Evolutionary conservation across 2,113 vertebrate genomes (phyloP).

Genomic region (Chloroceryle aenea): DNA sequence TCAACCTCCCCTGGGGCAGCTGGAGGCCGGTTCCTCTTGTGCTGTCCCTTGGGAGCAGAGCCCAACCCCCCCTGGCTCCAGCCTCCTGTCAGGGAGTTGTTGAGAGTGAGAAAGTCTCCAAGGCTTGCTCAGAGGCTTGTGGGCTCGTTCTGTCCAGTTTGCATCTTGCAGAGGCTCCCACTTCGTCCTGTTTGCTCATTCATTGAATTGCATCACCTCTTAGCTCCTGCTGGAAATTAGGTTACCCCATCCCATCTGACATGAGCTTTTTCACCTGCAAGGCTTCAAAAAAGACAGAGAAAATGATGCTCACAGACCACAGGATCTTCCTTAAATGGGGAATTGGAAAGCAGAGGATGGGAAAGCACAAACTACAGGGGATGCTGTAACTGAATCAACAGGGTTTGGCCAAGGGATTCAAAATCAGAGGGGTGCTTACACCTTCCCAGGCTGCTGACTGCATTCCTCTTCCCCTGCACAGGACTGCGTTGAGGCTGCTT

Average conservation of each 20-base stretch:
- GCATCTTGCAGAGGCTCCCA: not conserved
- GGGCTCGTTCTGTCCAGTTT: rapidly evolving
- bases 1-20: too few species aligned
- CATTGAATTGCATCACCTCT: rapidly evolving
- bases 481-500: rapidly evolving
- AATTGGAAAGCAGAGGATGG: not conserved
- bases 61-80: too few species aligned
- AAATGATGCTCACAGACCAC: not conserved
- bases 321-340: not conserved
- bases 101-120: too few species aligned
- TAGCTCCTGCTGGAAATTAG: not conserved
- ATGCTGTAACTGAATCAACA: rapidly evolving
- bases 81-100: too few species aligned
- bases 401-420: not conserved
- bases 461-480: not conserved
- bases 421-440: not conserved
- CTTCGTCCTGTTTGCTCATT: rapidly evolving
- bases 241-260: not conserved
- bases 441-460: not conserved
- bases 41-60: too few species aligned
- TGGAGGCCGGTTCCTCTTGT: too few species aligned
- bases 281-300: not conserved
- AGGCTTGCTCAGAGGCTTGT: rapidly evolving
- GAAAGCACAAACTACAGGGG: not conserved
- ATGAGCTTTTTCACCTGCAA: not conserved